Conservation (phyloP, 53 echinoderm and acorn worm genomes). For the Luidia sarsii region DNA sequence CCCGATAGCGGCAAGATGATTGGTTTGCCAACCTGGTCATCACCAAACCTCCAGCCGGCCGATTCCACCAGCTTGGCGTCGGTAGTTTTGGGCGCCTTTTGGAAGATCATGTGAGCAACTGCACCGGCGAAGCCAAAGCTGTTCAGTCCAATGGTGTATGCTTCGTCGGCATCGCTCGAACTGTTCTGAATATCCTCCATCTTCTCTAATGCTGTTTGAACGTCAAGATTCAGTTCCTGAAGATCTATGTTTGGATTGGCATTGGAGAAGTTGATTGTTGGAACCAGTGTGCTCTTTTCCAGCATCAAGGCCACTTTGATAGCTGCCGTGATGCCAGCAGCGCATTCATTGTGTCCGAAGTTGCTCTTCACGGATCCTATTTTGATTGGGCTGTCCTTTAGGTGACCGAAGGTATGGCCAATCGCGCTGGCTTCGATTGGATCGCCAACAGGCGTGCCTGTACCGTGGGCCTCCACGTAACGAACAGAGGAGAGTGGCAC, state of each 20-base stretch:
- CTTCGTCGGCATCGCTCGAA: conserved; percentile 12
- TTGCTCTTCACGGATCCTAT: conserved; percentile 97
- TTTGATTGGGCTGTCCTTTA: conserved; percentile 67
- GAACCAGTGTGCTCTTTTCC: conserved; percentile 75
- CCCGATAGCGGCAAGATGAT: conserved; percentile 86
- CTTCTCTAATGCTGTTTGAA: conserved; percentile 69
- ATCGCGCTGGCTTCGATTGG: conserved; percentile 95
- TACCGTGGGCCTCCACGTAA: conserved; percentile 95
- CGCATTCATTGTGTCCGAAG: conserved; percentile 93
- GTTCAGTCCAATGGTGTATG: conserved; percentile 85
- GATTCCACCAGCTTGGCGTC: not conserved
- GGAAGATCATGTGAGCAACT: conserved; percentile 89
- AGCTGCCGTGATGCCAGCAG: conserved; percentile 87
- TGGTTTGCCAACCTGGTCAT: conserved; percentile 58
- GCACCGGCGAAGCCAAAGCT: conserved; percentile 97
- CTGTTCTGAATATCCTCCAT: conserved; percentile 23
- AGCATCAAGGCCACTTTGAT: conserved; percentile 96
- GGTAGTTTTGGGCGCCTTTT: conserved; percentile 73
- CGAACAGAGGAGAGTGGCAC: conserved; percentile 80
- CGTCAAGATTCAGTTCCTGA: conserved; percentile 70
- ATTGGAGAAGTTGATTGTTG: conserved; percentile 86
- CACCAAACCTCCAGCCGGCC: conserved; percentile 80
- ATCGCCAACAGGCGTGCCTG: conserved; percentile 96
- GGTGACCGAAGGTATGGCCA: conserved; percentile 69
- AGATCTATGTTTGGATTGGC: conserved; percentile 85